Base-by-base conservation (phyloP, 2,888 invertebrate genomes). In the Troides aeacus region DNA sequence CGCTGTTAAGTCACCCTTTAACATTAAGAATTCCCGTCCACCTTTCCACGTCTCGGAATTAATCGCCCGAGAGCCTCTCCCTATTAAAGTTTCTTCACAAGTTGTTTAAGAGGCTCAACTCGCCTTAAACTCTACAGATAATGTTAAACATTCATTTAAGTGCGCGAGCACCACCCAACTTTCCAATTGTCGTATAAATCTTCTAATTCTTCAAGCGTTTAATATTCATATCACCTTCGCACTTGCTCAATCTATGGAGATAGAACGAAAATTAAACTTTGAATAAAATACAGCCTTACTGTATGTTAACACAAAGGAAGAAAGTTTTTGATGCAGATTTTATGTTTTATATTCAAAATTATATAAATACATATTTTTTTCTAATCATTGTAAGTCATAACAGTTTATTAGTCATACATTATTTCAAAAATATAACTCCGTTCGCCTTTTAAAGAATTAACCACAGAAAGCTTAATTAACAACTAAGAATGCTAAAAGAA, bases 101-200 rank as follows among this genome's bases (percentile, higher is more conserved):
- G 83, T 92, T 90, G 87, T 89, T 86, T 88, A 88, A 89, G 86
- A 86, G 83, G 84, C 89, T 89, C 85, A 85, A 87, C 81, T 88
- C 84, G 82, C 88, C 87, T 84, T 87, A 90, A 90, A 90, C 87
- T 90, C 84, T 73, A 78, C 81, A 89, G 92, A 92, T 92, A 92
- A 91, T 91, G 91, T 92, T 89, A 92, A 92, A 92, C 92, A 92
- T 92, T 92, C 90, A 92, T 92, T 92, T 90, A 88, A 88, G 89
- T 89, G 86, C 86, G 83, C 81, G 78, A 77, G 77, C 80, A 78
- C 78, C 81, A 79, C 79, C 84, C 79, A 89, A 90, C 84, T 91
- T 92, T 81, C 80, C 81, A 89, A 89, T 90, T 81, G 89, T 83
- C 85, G 87, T 84, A 89, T 92, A 92, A 92, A 92, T 92, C 91